A percentile compares a stretch with the other conserved stretches of the same genome.
Conservation (phyloP, 2,113 vertebrate genomes). For the Toxotes jaculatrix region DNA sequence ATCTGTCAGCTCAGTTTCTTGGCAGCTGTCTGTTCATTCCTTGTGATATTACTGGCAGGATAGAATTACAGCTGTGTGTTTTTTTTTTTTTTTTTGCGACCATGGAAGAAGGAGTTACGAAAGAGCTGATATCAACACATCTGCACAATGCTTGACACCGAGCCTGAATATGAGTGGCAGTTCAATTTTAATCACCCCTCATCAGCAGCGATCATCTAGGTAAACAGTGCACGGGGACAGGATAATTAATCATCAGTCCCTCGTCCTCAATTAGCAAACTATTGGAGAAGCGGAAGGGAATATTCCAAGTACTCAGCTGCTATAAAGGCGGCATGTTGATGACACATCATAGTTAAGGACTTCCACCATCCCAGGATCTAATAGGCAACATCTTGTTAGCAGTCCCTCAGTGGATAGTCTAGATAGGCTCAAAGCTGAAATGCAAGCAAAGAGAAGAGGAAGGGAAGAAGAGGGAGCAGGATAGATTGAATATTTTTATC, state of each 20-base stretch:
- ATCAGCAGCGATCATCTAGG: slow-evolving; percentile 65
- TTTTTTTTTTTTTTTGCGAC: not conserved
- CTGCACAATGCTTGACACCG: slow-evolving; percentile 46
- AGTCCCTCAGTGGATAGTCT: slow-evolving; percentile 41
- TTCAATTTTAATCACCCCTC: slow-evolving; percentile 72
- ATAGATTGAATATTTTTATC: slow-evolving; percentile 20
- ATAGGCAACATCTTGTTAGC: slow-evolving; percentile 70
- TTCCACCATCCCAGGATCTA: slow-evolving; percentile 61
- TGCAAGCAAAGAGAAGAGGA: slow-evolving; percentile 4
- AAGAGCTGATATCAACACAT: slow-evolving; percentile 38
- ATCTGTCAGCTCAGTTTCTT: not conserved
- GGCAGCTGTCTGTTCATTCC: not conserved
- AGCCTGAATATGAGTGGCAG: slow-evolving; percentile 61
- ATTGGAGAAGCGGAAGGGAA: slow-evolving; percentile 61
- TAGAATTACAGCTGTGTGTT: not conserved
- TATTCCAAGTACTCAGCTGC: slow-evolving; percentile 58
- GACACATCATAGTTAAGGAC: slow-evolving; percentile 70
- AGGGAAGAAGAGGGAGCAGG: not conserved
- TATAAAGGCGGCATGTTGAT: slow-evolving; percentile 67
- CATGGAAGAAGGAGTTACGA: not conserved
- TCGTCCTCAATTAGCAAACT: slow-evolving; percentile 67
- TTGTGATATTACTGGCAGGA: not conserved
- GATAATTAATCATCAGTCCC: slow-evolving; percentile 73
- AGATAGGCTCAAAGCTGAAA: slow-evolving; percentile 34
- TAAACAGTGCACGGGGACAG: slow-evolving; percentile 67